phyloP scores from a whole-genome alignment of 92 coral and sea anemone genomes.

The Chrysogorgia sp. region DNA sequence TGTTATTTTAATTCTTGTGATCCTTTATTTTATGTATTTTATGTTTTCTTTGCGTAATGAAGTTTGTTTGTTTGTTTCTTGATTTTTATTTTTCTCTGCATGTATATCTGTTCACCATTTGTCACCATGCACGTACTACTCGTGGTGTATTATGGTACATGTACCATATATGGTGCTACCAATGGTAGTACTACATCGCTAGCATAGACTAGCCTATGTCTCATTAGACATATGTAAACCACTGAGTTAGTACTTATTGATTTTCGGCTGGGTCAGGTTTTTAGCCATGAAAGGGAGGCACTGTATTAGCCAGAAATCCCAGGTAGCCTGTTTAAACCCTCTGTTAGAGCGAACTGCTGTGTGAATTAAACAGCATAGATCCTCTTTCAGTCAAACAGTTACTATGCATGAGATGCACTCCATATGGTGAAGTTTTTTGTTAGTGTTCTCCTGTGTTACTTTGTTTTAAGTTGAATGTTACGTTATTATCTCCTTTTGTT shows the following conservation, averaged over 20 bases:
- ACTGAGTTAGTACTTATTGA: constrained; percentile 4
- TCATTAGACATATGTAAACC: background rate
- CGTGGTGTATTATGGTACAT: background rate
- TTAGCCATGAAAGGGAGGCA: constrained; percentile 79
- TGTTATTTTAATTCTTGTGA: background rate
- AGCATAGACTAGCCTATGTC: background rate
- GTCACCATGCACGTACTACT: background rate
- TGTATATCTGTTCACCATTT: background rate
- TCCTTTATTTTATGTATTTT: background rate
- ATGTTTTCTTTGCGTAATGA: background rate
- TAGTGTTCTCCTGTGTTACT: background rate
- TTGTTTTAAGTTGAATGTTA: background rate
- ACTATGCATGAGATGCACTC: background rate
- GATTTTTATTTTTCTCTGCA: background rate
- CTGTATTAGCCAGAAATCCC: constrained; percentile 67
- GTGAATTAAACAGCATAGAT: background rate
- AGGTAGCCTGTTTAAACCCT: constrained; percentile 98
- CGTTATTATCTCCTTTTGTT: background rate
- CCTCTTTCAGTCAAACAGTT: constrained; percentile 67
- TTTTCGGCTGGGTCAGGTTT: constrained; percentile 98
- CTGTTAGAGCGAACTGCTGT: constrained; percentile 64
- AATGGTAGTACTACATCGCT: background rate
- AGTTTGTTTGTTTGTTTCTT: no score
- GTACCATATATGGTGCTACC: background rate
- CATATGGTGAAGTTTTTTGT: background rate